Evolutionary conservation across 2,113 vertebrate genomes (phyloP).

Genomic region (Parotia lawesii): DNA sequence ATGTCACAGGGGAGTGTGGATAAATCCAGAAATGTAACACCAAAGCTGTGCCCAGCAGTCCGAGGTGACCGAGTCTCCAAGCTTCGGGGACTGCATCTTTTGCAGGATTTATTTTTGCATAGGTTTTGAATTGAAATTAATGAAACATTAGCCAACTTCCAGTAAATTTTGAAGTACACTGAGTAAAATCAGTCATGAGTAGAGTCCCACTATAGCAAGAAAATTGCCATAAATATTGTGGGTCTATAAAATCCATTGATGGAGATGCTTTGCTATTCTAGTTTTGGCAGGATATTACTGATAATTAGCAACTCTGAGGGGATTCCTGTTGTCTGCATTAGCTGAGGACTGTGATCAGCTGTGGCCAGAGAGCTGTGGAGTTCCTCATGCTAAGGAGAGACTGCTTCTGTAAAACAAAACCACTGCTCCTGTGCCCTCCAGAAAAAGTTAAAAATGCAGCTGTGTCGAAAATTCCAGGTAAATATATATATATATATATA

Average conservation of each 20-base stretch:
- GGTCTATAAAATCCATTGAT: background rate
- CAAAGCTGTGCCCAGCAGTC: background rate
- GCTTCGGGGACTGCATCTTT: background rate
- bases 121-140: background rate
- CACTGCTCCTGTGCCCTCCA: accelerated
- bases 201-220: background rate
- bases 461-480: background rate
- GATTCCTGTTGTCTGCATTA: accelerated
- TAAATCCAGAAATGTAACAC: background rate
- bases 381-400: background rate
- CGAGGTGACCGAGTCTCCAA: no score
- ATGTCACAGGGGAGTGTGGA: background rate
- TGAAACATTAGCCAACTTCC: background rate
- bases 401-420: background rate
- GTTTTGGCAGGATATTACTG: background rate
- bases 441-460: background rate
- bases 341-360: background rate
- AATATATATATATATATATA: accelerated
- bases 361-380: background rate
- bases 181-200: background rate
- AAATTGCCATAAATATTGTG: background rate
- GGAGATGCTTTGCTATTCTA: background rate
- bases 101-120: background rate
- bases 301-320: background rate
- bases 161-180: background rate